Conservation (phyloP, 2,888 invertebrate genomes). For the Microplitis deprimator region DNA sequence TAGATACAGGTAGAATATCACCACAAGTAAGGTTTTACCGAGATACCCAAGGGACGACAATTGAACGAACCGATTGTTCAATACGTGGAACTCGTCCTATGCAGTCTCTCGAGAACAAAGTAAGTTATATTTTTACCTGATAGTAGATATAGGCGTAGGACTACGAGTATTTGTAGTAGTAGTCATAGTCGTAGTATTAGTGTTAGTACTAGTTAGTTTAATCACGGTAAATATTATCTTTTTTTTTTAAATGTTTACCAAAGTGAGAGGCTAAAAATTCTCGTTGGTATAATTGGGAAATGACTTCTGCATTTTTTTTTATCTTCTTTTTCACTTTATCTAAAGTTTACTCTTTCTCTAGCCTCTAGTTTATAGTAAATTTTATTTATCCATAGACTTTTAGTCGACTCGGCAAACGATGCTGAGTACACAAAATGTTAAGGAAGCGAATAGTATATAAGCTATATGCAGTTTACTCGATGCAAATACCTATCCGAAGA, state of each 20-base stretch:
- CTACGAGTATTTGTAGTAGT: neutral
- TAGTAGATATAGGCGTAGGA: neutral
- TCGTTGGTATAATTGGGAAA: neutral
- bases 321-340: neutral
- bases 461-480: slow-evolving; percentile 55
- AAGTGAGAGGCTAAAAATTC: neutral
- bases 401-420: neutral
- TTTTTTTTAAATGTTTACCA: neutral
- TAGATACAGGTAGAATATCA: slow-evolving; percentile 62
- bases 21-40: slow-evolving; percentile 76
- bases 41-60: slow-evolving; percentile 74
- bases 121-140: slow-evolving; percentile 42
- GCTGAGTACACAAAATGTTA: neutral
- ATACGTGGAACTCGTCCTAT: slow-evolving; percentile 68
- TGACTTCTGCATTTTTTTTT: slow-evolving; percentile 31
- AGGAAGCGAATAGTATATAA: slow-evolving; percentile 27
- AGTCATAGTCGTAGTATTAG: neutral
- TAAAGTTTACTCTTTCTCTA: neutral
- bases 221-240: neutral
- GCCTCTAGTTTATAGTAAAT: neutral
- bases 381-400: neutral
- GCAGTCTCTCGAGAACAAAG: slow-evolving; percentile 65
- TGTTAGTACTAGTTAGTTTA: neutral
- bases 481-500: slow-evolving; percentile 54
- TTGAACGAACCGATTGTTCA: slow-evolving; percentile 72